These are phyloP conservation scores for Tragulus kanchil DNA, from an alignment of 2,113 vertebrate species.

Conservation along the genomic window DNA sequence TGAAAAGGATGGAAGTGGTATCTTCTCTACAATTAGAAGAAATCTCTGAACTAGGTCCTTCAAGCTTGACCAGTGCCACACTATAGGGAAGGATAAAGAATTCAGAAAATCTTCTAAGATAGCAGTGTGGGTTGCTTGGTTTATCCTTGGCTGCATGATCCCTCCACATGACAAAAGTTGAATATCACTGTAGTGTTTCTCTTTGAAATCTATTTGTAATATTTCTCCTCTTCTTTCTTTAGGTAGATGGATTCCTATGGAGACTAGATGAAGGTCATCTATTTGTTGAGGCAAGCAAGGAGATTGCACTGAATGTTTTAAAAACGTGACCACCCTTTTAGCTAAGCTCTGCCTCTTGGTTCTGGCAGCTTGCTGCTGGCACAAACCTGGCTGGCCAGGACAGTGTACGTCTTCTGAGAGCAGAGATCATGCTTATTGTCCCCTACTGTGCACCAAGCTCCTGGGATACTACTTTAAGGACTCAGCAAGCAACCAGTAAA, in stretches of 20 bases:
- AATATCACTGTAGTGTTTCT: background rate
- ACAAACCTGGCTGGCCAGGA: background rate
- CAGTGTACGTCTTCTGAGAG: background rate
- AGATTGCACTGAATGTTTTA: background rate
- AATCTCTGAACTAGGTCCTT: background rate
- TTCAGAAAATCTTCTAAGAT: background rate
- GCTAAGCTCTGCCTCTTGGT: background rate
- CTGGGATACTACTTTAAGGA: background rate
- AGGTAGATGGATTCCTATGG: background rate
- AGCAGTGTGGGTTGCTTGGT: background rate
- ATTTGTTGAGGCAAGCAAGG: constrained; percentile 24
- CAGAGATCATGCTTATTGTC: background rate
- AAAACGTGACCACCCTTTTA: background rate
- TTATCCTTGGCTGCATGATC: background rate
- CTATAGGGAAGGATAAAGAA: background rate
- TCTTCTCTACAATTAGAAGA: background rate
- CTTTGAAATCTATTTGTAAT: background rate
- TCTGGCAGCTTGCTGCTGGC: background rate
- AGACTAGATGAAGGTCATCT: background rate
- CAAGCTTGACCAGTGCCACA: background rate
- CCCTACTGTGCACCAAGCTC: background rate
- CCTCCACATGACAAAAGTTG: background rate
- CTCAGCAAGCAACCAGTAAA: constrained; percentile 50
- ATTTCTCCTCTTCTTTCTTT: background rate
- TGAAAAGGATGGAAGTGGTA: background rate